These are phyloP conservation scores for Apolygus lucorum DNA, from an alignment of 1,140 invertebrate genomes.

Conservation along the genomic window DNA sequence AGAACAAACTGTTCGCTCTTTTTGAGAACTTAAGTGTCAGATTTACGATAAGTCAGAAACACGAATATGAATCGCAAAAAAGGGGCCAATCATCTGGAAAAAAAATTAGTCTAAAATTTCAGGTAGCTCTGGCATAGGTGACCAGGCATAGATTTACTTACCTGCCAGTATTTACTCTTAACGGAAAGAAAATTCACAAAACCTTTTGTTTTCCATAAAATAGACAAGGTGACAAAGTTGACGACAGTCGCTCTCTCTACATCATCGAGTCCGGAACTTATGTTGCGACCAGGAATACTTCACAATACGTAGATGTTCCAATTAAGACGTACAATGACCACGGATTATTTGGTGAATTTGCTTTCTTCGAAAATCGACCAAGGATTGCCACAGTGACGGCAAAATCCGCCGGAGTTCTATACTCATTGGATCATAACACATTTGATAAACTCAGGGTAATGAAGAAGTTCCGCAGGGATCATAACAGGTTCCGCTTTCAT, in stretches of 20 bases:
- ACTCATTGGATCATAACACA: conserved; percentile 93
- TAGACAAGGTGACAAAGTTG: conserved; percentile 10
- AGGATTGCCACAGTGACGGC: conserved; percentile 82
- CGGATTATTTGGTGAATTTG: conserved; percentile 92
- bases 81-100: too few species aligned
- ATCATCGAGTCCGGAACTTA: conserved; percentile 63
- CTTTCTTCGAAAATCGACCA: conserved; percentile 95
- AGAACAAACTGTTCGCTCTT: too few species aligned
- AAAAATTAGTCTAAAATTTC: too few species aligned
- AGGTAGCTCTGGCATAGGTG: too few species aligned
- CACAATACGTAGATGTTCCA: conserved; percentile 45
- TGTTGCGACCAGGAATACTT: conserved; percentile 72
- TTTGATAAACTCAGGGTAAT: conserved; percentile 92
- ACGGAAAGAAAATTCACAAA: too few species aligned
- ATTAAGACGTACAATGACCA: conserved; percentile 83
- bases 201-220: too few species aligned
- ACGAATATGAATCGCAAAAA: too few species aligned
- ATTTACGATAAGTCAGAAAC: too few species aligned
- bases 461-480: conserved; percentile 81
- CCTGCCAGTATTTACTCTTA: too few species aligned
- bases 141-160: too few species aligned
- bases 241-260: conserved; percentile 1
- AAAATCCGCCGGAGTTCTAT: conserved; percentile 70
- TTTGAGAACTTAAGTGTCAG: too few species aligned
- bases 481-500: conserved; percentile 83